Base-by-base conservation (phyloP, 1,140 invertebrate species). In the Limonius californicus region DNA sequence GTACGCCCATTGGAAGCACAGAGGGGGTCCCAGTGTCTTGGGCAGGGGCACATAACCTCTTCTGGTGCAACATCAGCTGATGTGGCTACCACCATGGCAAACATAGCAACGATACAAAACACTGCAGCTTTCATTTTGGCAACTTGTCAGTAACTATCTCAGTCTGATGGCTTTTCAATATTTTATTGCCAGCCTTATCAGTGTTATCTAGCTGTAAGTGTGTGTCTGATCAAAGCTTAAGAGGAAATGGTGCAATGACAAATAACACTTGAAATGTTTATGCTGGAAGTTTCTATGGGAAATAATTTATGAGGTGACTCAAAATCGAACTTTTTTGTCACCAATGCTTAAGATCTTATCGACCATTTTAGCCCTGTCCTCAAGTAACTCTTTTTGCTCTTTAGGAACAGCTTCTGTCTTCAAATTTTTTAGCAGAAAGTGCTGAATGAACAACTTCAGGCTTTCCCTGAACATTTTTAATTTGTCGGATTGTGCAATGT, bases 401-500 rank as follows among this genome's bases (percentile, higher is more conserved):
- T 83, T 79, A 1, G 81, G 57, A 6, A 85, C 61, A 3, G 67
- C 69, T 18, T 72, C 78, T 9, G 78, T 72, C 62, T 83, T 82
- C 1, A 81, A 72, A 72, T 89, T 88, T 72, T 84, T 85, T 1
- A 90, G 63, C 0, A 93, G 69, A 69, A 93, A 93, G 77, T 91
- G 89, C 72, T 84, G 86, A 69, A 94, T 84, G 69, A 94, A 94
- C 6, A 94, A 76, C 57, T 84, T 74, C 0, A 94, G 72, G 61
- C 89, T 89, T 77, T 93, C 90, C 47, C 86, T 78, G 63, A 94
- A 88, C 68, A 85, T 78, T 69, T 86, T 82, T 2, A 92, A 78
- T 72, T 90, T 87, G 1, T 84, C 80, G 0, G 88, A 81, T 43
- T 81, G 73, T 0, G 85, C 78, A 54, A 91, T 83, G 67, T 85